Evolutionary conservation across 37 sponge, comb jelly and placozoan species (phyloP).

Genomic region (Tethya wilhelma): DNA sequence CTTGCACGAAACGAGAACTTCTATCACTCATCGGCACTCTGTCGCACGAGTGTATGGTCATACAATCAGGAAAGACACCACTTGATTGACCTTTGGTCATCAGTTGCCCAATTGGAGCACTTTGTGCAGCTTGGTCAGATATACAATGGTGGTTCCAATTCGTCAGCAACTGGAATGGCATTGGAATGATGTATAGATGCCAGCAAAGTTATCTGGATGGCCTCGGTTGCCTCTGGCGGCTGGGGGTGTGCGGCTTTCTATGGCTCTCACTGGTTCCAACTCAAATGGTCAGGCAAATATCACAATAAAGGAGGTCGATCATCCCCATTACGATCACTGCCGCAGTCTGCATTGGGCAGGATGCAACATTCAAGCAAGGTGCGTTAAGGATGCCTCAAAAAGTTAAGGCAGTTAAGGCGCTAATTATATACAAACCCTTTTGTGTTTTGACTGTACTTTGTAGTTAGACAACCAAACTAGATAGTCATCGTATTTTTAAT

Average conservation of each 20-base stretch:
- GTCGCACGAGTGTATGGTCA: too few relatives aligned
- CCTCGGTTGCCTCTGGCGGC: neutral
- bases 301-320: conserved; percentile 3
- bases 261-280: conserved; percentile 10
- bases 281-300: neutral
- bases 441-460: too few relatives aligned
- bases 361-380: neutral
- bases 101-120: neutral
- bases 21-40: too few relatives aligned
- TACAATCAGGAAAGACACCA: too few relatives aligned
- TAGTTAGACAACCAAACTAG: too few relatives aligned
- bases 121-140: neutral
- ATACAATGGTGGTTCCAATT: neutral
- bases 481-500: too few relatives aligned
- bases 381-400: too few relatives aligned
- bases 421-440: too few relatives aligned
- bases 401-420: too few relatives aligned
- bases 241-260: conserved; percentile 2
- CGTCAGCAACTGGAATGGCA: conserved; percentile 3
- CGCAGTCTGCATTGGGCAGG: conserved; percentile 4
- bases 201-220: neutral
- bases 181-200: neutral
- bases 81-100: too few relatives aligned
- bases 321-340: conserved; percentile 6
- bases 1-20: too few relatives aligned